These are phyloP conservation scores for Cyanoderma ruficeps DNA, from an alignment of 2,113 vertebrate genomes.

Conservation along the genomic window DNA sequence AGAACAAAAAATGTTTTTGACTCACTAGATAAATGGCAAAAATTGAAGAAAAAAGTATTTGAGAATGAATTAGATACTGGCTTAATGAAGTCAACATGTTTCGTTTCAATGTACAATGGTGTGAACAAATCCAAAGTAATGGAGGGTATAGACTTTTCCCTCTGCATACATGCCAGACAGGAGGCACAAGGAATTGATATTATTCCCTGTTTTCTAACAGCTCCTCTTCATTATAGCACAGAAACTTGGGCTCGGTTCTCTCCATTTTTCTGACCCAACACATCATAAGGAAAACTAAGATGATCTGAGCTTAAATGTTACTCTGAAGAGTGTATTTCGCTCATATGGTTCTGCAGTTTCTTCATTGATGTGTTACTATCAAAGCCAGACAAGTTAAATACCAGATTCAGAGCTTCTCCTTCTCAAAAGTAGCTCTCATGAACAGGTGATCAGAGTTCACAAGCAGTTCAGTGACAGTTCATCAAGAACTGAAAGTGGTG, in stretches of 20 bases:
- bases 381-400: neutral
- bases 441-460: neutral
- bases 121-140: neutral
- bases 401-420: neutral
- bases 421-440: neutral
- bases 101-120: neutral
- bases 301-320: neutral
- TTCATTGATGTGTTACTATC: neutral
- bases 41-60: neutral
- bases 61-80: neutral
- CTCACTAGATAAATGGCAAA: neutral
- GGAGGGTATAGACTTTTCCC: neutral
- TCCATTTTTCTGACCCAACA: neutral
- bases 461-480: neutral
- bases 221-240: neutral
- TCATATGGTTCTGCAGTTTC: neutral
- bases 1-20: rapidly evolving
- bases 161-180: neutral
- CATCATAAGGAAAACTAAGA: neutral
- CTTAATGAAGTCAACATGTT: neutral
- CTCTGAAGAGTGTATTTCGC: neutral
- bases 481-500: neutral
- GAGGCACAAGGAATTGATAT: neutral
- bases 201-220: neutral
- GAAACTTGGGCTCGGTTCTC: neutral